Percentiles rank a stretch among this genome's conserved stretches.
Evolutionary conservation across 1,140 invertebrate genomes (phyloP).

Genomic region (Rhyzopertha dominica): DNA sequence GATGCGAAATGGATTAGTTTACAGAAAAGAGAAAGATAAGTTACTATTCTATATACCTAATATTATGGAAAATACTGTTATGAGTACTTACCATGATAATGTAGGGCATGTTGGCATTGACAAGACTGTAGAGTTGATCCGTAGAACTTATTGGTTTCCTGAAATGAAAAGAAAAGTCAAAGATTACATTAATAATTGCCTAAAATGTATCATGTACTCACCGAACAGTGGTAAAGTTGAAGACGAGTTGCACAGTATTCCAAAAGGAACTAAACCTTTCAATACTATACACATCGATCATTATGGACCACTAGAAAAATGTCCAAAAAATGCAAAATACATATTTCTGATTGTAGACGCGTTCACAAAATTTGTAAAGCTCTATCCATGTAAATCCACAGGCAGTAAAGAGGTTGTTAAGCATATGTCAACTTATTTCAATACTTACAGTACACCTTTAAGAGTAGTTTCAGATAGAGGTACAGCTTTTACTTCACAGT

Average conservation of each 20-base stretch:
- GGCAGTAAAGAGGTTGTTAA: slow-evolving; percentile 18
- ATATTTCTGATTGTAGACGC: slow-evolving; percentile 30
- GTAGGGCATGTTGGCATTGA: no score
- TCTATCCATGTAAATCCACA: slow-evolving; percentile 18
- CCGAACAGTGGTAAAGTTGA: slow-evolving; percentile 26
- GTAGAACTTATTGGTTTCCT: slow-evolving; percentile 41
- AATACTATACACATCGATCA: slow-evolving; percentile 36
- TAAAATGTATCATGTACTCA: slow-evolving; percentile 33
- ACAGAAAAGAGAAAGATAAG: no score
- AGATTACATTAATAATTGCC: slow-evolving; percentile 25
- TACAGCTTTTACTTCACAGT: slow-evolving; percentile 18
- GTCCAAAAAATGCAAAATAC: slow-evolving; percentile 14
- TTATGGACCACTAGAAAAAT: slow-evolving; percentile 28
- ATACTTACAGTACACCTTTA: slow-evolving; percentile 16
- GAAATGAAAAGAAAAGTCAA: slow-evolving; percentile 31
- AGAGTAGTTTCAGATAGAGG: slow-evolving; percentile 24
- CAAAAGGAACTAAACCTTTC: slow-evolving; percentile 33
- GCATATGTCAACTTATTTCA: slow-evolving; percentile 18
- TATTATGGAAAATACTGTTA: no score
- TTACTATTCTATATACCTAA: no score
- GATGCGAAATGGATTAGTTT: no score
- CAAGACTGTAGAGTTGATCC: no score
- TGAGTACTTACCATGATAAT: no score
- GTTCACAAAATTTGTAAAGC: slow-evolving; percentile 30
- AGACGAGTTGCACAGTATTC: slow-evolving; percentile 29